Percentiles rank a stretch among this genome's conserved stretches.
Conservation (phyloP, 1,140 invertebrate species). For the Apis mellifera region Amel_HAv3.1 CM009937.2:8809001-8809500, state of each 20-base stretch:
- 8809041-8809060: constrained; percentile 13
- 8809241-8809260: constrained; percentile 39
- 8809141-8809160: constrained; percentile 31
- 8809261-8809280: background rate
- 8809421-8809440: constrained; percentile 27
- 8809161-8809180: background rate
- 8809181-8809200: constrained; percentile 26
- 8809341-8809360: constrained; percentile 65
- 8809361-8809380: constrained; percentile 52
- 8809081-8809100: background rate
- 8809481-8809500: constrained; percentile 42
- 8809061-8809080: background rate
- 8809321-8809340: constrained; percentile 16
- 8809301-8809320: background rate
- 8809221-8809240: constrained; percentile 42
- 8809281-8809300: constrained; percentile 19
- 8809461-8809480: constrained; percentile 44
- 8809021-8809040: constrained; percentile 44
- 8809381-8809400: background rate
- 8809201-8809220: constrained; percentile 41
- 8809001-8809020: constrained; percentile 7
- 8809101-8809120: constrained; percentile 7
- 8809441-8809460: constrained; percentile 40
- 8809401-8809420: constrained; percentile 25
- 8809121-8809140: constrained; percentile 3